These are phyloP conservation scores for Luehdorfia chinensis DNA, from an alignment of 1,140 invertebrate genomes.

Conservation along the genomic window DNA sequence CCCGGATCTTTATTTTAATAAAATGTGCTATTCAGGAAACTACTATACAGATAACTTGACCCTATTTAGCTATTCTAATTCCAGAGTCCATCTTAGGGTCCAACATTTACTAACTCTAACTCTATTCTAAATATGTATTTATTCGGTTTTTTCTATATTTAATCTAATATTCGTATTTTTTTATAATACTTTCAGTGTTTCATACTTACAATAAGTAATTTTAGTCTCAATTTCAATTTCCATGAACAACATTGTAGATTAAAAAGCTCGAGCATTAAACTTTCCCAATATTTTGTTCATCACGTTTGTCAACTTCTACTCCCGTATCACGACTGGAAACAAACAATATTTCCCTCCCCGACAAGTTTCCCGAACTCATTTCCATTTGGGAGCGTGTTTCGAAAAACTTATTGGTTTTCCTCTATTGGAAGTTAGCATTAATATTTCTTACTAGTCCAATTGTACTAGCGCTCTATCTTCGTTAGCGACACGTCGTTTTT, in stretches of 20 bases:
- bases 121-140: not conserved
- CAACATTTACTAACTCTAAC: not conserved
- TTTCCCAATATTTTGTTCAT: conserved; percentile 71
- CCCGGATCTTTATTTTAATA: no score
- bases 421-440: conserved; percentile 28
- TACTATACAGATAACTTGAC: conserved; percentile 8
- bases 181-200: not conserved
- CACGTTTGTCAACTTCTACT: conserved; percentile 50
- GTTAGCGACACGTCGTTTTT: conserved; percentile 54
- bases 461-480: conserved; percentile 43
- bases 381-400: conserved; percentile 38
- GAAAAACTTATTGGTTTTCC: conserved; percentile 37
- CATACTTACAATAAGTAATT: not conserved
- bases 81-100: conserved; percentile 6
- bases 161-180: no score
- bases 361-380: conserved; percentile 53
- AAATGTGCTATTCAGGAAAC: not conserved
- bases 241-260: conserved; percentile 24
- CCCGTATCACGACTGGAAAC: conserved; percentile 52
- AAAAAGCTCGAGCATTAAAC: conserved; percentile 37
- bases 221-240: no score
- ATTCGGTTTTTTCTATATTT: no score
- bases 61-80: conserved; percentile 4
- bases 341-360: conserved; percentile 49
- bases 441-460: conserved; percentile 31